These are phyloP conservation scores for Myotis myotis DNA, from an alignment of 2,797 vertebrate genomes.

Conservation along the genomic window DNA sequence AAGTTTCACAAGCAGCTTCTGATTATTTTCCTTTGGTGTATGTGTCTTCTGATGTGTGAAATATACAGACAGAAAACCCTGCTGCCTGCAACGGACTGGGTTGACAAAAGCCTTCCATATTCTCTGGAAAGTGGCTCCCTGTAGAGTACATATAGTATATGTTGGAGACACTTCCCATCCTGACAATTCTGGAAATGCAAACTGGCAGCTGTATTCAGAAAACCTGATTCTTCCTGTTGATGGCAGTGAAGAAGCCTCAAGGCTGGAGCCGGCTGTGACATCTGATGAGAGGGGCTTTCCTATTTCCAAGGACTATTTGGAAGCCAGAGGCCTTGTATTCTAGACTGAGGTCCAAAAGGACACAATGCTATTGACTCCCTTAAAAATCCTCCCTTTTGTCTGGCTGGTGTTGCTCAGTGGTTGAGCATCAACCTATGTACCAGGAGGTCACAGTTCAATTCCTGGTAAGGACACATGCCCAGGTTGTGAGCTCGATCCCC, in stretches of 20 bases:
- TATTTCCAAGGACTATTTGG: background rate
- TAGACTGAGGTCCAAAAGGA: background rate
- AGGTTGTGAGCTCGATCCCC: too few relatives aligned
- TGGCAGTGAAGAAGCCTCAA: background rate
- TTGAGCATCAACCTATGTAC: too few relatives aligned
- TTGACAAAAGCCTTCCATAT: background rate
- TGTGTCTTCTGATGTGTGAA: background rate
- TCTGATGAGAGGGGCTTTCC: background rate
- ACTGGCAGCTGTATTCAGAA: constrained; percentile 30
- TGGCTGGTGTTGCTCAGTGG: too few relatives aligned
- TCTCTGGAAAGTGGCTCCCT: constrained; percentile 38
- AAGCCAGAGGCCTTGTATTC: background rate
- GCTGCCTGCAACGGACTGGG: background rate
- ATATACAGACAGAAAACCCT: background rate
- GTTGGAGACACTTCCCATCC: background rate
- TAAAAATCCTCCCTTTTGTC: background rate
- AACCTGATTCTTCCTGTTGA: background rate
- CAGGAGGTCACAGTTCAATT: too few relatives aligned
- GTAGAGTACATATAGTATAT: background rate
- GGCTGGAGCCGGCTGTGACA: background rate
- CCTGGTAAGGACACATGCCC: too few relatives aligned
- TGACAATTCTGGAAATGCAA: background rate
- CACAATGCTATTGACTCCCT: background rate
- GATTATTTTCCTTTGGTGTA: background rate
- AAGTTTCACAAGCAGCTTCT: background rate